Evolutionary conservation across 2,113 vertebrate species (phyloP).

Genomic region (Xenopus laevis): DNA sequence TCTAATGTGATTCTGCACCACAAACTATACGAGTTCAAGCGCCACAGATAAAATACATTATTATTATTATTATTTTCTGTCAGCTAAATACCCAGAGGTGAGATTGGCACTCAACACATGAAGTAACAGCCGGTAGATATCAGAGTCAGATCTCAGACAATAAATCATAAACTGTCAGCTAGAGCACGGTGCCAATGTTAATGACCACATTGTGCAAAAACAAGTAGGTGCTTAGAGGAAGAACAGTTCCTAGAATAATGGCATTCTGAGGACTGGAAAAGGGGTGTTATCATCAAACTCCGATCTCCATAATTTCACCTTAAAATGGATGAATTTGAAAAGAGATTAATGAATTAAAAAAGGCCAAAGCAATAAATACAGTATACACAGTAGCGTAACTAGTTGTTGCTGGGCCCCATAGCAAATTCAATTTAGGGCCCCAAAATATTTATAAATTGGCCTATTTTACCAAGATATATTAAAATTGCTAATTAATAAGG

Average conservation of each 20-base stretch:
- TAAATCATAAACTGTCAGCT: slow-evolving; percentile 28
- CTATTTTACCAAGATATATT: too few relatives aligned
- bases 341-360: too few relatives aligned
- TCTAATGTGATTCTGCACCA: not conserved
- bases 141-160: slow-evolving; percentile 13
- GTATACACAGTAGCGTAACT: too few relatives aligned
- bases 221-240: not conserved
- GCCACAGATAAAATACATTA: slow-evolving; percentile 2
- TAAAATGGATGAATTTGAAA: too few relatives aligned
- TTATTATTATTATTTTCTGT: not conserved
- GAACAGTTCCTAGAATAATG: not conserved
- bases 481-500: too few relatives aligned
- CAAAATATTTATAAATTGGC: too few relatives aligned
- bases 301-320: too few relatives aligned
- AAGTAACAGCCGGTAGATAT: slow-evolving; percentile 11
- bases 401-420: too few relatives aligned
- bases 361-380: too few relatives aligned
- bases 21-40: not conserved
- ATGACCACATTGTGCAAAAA: slow-evolving; percentile 6
- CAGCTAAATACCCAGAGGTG: slow-evolving; percentile 5
- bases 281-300: too few relatives aligned
- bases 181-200: not conserved
- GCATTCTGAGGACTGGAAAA: too few relatives aligned
- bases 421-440: too few relatives aligned
- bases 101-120: slow-evolving; percentile 10